Base-by-base conservation (phyloP, 2,113 vertebrate genomes). In the Crotalus viridis region DNA sequence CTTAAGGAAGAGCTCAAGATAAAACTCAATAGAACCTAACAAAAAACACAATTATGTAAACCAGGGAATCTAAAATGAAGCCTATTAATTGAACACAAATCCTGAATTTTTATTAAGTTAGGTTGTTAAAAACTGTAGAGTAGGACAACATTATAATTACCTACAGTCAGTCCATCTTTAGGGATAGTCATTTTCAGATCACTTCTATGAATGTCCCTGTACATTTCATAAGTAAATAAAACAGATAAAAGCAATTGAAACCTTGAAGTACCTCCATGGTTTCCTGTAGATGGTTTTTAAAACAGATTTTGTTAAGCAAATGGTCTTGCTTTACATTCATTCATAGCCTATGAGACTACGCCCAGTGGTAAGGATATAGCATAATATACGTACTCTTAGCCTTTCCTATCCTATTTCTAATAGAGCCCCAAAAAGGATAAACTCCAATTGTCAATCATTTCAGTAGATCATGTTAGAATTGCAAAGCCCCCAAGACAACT, bases 341-440 rank as follows among this genome's bases (percentile, higher is more conserved):
- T 54, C 86, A 12, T 22, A 2, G 24, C 17, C 52, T 56, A 52
- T 43, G 52, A 43, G 8, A 43, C 13, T 5, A 55, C 55, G 2
- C 57, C 90, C 91, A 93, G 93, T 94, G 93, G 94, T 92, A 46
- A 88, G 91, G 92, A 89, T 24, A 91, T 43, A 22, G 15, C 26
- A 85, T 94, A 87, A 74, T 28, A 90, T 39, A 85, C 96, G 46
- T 95, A 95, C 92, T 94, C 91, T 87, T 13, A 92, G 52, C n/a
- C 85, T 61, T 93, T 95, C 48, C 94, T 94, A 90, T 94, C 94
- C 95, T 88, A 69, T 0, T 89, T 85, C 89, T 94, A 95, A 95
- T 93, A 93, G 94, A 96, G 91, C 74, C 91, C 88, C 92, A 33
- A 55, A 48, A 94, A 94, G 87, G 64, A 94, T 92, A 61, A 87